Percentiles rank a stretch among this genome's conserved stretches.
Evolutionary conservation across 2,888 invertebrate species (phyloP).

Genomic region (Cephonodes hylas): DNA sequence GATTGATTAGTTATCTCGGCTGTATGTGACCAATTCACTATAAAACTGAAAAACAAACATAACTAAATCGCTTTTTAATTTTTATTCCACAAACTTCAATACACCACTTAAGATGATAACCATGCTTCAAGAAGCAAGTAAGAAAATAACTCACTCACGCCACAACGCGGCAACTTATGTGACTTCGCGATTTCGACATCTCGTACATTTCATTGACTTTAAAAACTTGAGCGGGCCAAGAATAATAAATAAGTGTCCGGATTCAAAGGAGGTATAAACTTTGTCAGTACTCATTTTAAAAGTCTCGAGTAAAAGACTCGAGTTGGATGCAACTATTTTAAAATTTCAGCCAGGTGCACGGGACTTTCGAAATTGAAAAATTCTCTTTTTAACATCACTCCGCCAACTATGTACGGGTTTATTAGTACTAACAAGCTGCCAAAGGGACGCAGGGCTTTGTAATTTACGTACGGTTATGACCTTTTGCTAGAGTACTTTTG

Average conservation of each 20-base stretch:
- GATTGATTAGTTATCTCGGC: no score
- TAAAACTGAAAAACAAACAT: no score
- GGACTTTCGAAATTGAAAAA: constrained; percentile 13
- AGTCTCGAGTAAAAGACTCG: constrained; percentile 1
- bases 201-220: background rate
- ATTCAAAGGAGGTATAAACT: background rate
- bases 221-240: background rate
- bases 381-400: background rate
- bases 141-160: background rate
- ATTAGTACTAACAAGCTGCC: background rate
- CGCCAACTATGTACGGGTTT: background rate
- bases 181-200: background rate
- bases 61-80: no score
- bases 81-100: no score
- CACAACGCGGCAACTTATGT: background rate
- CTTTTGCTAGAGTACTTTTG: no score
- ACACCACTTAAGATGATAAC: no score
- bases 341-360: constrained; percentile 11
- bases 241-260: constrained; percentile 6
- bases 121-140: no score
- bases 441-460: no score
- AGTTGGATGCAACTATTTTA: constrained; percentile 10
- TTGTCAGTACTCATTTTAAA: background rate
- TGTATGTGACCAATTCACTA: no score
- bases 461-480: no score